Percentiles rank a stretch among this genome's conserved stretches.
Evolutionary conservation across 2,888 invertebrate genomes (phyloP).

Genomic region (Protodeltote pygarga): DNA sequence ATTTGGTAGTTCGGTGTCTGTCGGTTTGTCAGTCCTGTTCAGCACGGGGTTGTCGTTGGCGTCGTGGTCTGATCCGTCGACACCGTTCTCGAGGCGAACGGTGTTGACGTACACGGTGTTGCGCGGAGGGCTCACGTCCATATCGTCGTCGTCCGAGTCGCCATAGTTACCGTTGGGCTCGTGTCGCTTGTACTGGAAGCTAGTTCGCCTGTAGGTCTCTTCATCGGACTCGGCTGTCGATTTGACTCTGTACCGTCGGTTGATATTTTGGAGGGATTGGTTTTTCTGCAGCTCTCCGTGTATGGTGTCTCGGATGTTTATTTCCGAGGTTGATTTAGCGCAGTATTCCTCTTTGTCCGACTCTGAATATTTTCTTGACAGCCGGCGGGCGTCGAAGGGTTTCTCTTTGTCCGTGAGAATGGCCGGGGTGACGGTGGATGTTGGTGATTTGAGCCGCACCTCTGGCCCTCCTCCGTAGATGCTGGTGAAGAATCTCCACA

Average conservation of each 20-base stretch:
- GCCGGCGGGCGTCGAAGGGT: conserved; percentile 40
- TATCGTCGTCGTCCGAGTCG: conserved; percentile 72
- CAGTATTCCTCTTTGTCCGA: conserved; percentile 81
- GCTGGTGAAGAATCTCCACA: conserved; percentile 94
- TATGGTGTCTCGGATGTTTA: conserved; percentile 67
- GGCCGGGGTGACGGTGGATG: conserved; percentile 23
- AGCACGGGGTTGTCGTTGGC: conserved; percentile 70
- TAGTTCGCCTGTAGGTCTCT: conserved; percentile 64
- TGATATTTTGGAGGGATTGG: conserved; percentile 80
- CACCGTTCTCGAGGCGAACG: conserved; percentile 72
- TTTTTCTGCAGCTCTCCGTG: conserved; percentile 77
- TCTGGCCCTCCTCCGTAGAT: conserved; percentile 97
- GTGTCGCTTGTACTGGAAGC: conserved; percentile 63
- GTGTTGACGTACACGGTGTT: conserved; percentile 56
- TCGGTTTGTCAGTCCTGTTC: conserved; percentile 41
- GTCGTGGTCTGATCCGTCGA: conserved; percentile 76
- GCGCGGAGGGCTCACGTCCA: conserved; percentile 60
- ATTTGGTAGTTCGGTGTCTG: conserved; percentile 71
- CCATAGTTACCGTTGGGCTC: conserved; percentile 75
- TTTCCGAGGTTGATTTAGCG: conserved; percentile 74
- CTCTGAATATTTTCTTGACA: conserved; percentile 72
- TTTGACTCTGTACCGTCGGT: conserved; percentile 60
- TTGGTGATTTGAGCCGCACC: conserved; percentile 79
- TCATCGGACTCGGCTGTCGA: conserved; percentile 73
- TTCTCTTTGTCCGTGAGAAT: conserved; percentile 38